phyloP scores from a whole-genome alignment of 1,140 invertebrate genomes.

The Orussus abietinus region DNA sequence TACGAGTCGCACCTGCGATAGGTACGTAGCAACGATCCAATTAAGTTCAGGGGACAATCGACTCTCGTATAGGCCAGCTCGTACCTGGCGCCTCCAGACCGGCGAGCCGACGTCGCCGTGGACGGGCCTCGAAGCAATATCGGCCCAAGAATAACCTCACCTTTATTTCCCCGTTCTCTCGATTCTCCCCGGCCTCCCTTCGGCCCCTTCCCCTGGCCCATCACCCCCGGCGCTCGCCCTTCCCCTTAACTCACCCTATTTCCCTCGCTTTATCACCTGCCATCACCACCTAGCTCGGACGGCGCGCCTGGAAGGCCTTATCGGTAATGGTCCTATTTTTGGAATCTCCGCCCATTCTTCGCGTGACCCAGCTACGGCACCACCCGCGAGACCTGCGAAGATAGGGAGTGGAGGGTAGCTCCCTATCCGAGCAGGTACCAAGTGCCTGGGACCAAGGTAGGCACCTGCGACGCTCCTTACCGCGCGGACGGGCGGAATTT shows the following conservation, averaged over 20 bases:
- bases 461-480: too few species aligned
- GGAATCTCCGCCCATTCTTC: constrained; percentile 52
- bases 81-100: too few species aligned
- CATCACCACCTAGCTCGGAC: constrained; percentile 38
- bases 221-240: constrained; percentile 19
- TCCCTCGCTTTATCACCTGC: constrained; percentile 46
- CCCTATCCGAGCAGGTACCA: too few species aligned
- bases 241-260: constrained; percentile 38
- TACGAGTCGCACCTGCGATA: too few species aligned
- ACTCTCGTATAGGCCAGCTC: too few species aligned
- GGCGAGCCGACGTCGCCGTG: constrained; percentile 1
- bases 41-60: too few species aligned
- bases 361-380: constrained; percentile 49
- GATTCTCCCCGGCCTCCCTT: constrained; percentile 13
- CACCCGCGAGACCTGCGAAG: too few species aligned
- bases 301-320: constrained; percentile 43
- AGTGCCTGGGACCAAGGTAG: too few species aligned
- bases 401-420: too few species aligned
- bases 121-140: constrained; percentile 21
- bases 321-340: constrained; percentile 54
- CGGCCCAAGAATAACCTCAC: constrained; percentile 20
- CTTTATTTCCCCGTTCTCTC: constrained; percentile 27
- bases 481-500: too few species aligned
- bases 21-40: too few species aligned
- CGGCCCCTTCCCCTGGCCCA: constrained; percentile 25